Conservation (phyloP, 2,888 invertebrate genomes). For the Encarsia formosa region DNA sequence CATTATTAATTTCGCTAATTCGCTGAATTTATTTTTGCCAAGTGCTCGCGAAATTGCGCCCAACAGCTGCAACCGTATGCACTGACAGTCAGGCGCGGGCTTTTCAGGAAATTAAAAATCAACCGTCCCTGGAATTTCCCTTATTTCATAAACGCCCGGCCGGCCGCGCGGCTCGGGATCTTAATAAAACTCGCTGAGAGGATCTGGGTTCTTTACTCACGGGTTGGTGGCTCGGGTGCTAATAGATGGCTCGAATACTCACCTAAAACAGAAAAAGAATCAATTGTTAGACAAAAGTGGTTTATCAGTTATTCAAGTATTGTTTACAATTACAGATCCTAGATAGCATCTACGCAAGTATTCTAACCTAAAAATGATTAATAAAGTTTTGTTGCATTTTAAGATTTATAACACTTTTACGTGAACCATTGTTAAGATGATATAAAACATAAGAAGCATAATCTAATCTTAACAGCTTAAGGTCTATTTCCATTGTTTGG, state of each 20-base stretch:
- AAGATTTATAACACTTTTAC: no score
- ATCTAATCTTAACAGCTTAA: no score
- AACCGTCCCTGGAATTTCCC: not conserved
- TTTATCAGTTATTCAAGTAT: no score
- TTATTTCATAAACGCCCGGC: conserved; percentile 14
- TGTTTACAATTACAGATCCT: no score
- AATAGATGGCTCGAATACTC: conserved; percentile 11
- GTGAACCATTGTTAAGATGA: no score
- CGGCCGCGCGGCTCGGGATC: not conserved
- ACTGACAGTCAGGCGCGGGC: not conserved
- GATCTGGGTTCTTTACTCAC: no score
- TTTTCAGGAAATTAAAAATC: conserved; percentile 26
- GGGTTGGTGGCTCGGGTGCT: no score
- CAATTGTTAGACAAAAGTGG: not conserved
- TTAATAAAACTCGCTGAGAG: conserved; percentile 4
- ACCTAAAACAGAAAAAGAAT: conserved; percentile 21
- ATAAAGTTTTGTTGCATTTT: no score
- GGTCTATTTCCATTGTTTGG: no score
- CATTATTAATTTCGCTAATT: conserved; percentile 22
- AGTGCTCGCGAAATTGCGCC: conserved; percentile 22
- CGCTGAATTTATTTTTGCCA: not conserved
- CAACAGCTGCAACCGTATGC: conserved; percentile 7
- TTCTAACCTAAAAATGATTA: no score
- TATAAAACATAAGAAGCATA: no score
- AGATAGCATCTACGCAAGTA: no score